A percentile compares a stretch with the other conserved stretches of the same genome.
phyloP scores from a whole-genome alignment of 2,113 vertebrate genomes.

The Python bivittatus region DNA sequence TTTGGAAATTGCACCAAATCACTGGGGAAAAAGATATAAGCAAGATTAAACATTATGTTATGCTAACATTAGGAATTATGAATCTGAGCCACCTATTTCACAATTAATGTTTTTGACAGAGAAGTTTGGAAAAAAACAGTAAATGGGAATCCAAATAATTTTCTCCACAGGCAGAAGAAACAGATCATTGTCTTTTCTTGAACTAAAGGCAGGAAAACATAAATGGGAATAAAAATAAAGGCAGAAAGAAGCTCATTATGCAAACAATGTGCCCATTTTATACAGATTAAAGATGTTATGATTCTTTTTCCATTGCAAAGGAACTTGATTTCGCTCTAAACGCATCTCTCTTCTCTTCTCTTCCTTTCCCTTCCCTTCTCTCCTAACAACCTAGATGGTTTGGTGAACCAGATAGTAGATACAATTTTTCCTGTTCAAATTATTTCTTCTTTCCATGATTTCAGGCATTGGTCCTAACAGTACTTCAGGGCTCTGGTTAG shows the following conservation, averaged over 20 bases:
- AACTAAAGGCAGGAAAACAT: background rate
- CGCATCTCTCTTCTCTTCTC: background rate
- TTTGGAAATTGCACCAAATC: background rate
- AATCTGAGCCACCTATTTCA: conserved; percentile 8
- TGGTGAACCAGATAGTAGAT: conserved; percentile 13
- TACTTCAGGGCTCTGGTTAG: background rate
- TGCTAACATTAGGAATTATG: background rate
- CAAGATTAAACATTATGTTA: background rate
- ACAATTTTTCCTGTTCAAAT: background rate
- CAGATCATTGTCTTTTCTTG: background rate
- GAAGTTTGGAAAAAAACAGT: background rate
- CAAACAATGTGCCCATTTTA: background rate
- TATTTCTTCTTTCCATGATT: background rate
- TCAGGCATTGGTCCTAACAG: background rate
- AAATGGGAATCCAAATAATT: accelerated
- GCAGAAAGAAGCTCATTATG: background rate
- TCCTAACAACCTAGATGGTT: conserved; percentile 34
- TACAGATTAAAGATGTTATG: background rate
- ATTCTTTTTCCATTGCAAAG: conserved; percentile 39
- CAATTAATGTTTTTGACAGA: background rate
- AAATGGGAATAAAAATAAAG: background rate
- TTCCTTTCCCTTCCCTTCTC: conserved; percentile 54
- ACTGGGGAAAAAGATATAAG: background rate
- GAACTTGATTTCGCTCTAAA: conserved; percentile 49
- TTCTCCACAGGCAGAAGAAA: conserved; percentile 7